phyloP scores from a whole-genome alignment of 2,797 vertebrate genomes.

The Monodelphis domestica region DNA sequence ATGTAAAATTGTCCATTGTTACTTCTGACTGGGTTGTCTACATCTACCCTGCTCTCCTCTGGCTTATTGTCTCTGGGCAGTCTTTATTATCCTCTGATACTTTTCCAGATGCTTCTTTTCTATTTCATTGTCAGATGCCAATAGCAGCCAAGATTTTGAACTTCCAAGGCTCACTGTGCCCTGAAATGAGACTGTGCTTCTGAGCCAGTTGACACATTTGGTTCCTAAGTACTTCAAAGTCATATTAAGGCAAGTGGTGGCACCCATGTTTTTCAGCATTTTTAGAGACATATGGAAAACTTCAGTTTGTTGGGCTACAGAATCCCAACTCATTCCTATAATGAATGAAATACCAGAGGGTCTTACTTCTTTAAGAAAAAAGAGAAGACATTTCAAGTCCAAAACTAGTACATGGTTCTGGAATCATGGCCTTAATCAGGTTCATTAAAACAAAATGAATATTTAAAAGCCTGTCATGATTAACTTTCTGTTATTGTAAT shows the following conservation, averaged over 20 bases:
- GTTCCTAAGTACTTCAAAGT: neutral
- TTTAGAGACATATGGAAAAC: neutral
- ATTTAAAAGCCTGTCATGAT: slow-evolving; percentile 74
- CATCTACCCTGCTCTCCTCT: neutral
- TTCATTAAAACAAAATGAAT: slow-evolving; percentile 73
- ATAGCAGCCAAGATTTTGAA: neutral
- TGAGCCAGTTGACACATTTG: neutral
- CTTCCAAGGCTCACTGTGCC: neutral
- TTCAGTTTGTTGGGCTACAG: neutral
- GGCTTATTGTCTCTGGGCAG: neutral
- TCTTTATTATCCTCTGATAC: neutral
- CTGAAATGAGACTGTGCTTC: too few relatives aligned
- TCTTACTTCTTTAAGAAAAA: slow-evolving; percentile 72
- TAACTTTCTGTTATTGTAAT: slow-evolving; percentile 62
- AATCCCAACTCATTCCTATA: slow-evolving; percentile 11
- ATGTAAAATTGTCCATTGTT: neutral
- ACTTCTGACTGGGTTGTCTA: neutral
- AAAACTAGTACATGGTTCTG: slow-evolving; percentile 64
- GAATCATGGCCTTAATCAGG: slow-evolving; percentile 55
- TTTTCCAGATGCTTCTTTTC: neutral
- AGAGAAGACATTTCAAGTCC: slow-evolving; percentile 49
- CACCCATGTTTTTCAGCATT: neutral
- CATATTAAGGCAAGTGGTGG: neutral
- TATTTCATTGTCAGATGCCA: neutral
- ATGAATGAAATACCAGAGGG: slow-evolving; percentile 66